Conservation (phyloP, 2,888 invertebrate genomes). For the Augochlorella aurata region DNA sequence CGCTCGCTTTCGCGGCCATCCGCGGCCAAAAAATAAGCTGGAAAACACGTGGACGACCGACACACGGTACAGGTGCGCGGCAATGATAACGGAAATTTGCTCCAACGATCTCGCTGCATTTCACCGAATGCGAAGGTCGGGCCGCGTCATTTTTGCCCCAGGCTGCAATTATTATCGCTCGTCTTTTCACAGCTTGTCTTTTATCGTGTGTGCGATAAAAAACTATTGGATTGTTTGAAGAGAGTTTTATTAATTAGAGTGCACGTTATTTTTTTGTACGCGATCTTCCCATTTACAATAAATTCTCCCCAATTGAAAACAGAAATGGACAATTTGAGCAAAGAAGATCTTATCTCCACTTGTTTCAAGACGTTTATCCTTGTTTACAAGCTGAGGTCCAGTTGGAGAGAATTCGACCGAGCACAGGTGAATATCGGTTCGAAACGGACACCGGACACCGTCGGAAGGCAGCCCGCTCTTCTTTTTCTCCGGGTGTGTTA, state of each 20-base stretch:
- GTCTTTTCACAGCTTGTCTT: too few relatives aligned
- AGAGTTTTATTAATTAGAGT: too few relatives aligned
- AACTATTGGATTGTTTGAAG: too few relatives aligned
- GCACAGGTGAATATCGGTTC: background rate
- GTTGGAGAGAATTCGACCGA: too few relatives aligned
- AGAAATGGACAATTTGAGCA: too few relatives aligned
- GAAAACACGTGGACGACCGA: background rate
- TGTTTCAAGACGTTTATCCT: too few relatives aligned
- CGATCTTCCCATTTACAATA: too few relatives aligned
- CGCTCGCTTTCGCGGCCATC: background rate
- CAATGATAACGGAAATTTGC: background rate
- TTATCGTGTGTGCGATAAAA: too few relatives aligned
- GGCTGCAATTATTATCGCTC: background rate
- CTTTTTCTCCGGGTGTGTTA: background rate
- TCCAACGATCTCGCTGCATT: background rate
- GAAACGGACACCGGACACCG: background rate
- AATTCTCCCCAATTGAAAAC: too few relatives aligned
- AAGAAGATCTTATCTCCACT: too few relatives aligned
- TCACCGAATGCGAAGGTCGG: background rate
- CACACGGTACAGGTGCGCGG: background rate
- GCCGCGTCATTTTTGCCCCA: background rate
- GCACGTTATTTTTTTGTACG: too few relatives aligned
- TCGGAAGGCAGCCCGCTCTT: background rate
- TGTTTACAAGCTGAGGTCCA: too few relatives aligned
- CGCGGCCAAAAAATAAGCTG: background rate